Base-by-base conservation (phyloP, 2,888 invertebrate genomes). In the Heliconius sara region DNA sequence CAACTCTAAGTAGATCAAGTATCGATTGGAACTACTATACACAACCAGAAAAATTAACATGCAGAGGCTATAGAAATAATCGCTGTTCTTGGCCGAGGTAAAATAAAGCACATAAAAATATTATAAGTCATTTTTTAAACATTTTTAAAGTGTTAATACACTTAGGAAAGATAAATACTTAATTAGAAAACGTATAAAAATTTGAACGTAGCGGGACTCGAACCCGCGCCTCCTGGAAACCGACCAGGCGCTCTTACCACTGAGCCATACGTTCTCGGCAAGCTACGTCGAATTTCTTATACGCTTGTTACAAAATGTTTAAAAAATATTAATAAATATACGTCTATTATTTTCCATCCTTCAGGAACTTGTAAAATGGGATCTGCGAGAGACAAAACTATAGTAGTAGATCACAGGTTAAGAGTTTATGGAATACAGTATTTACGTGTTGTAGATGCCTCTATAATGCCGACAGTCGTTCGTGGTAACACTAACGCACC, bases 21-120 rank as follows among this genome's bases (percentile, higher is more conserved):
- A 96, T 97, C 52, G 97, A 97, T 87, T 97, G 97, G 97, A 94
- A 94, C 84, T 97, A 97, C 88, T 91, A 96, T 75, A 97, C 97
- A 0, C 96, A 96, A 86, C 96, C 96, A 47, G 0, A 96, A 79
- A 93, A 96, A 81, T 87, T 95, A 83, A 95, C 96, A 0, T 97
- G 97, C 84, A 90, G 96, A 73, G 12, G n/a, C 2, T 25, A 63
- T 47, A 47, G 47, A 47, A 47, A 47, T 47, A 47, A 47, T 19
- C 47, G 97, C 16, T 97, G 97, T 6, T 47, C 47, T 47, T 47
- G 47, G 47, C 47, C 16, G 5, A 47, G 47, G 47, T 47, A 47
- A 47, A 47, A 47, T 47, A 47, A 47, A 47, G 47, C 16, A 19
- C 16, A 47, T 19, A 47, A 16, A 47, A 19, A 16, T 47, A 47